Evolutionary conservation across 2,797 vertebrate genomes (phyloP), one percentile per base, ranked within the genome.

Genomic region (Chaetophractus vellerosus): DNA sequence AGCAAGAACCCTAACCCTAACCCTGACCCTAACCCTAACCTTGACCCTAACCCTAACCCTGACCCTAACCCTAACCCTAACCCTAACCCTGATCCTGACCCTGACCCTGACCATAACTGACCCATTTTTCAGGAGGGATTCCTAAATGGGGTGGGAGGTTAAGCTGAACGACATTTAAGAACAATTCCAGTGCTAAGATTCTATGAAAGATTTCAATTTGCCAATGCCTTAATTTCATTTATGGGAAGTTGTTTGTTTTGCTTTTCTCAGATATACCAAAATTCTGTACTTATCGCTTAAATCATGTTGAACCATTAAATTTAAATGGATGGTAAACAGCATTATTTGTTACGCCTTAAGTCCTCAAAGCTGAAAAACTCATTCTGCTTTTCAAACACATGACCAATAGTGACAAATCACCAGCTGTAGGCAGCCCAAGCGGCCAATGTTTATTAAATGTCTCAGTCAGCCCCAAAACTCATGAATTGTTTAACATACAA

Each of bases 401-500:
- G 96, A 96, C 81, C 96, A 96, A 95, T 87, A 90, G 95, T 98
- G 98, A 98, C 98, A 98, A 98, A 98, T 98, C 96, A 96, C 98
- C 98, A 97, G 97, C 97, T 98, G 97, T 96, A 98, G 96, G 97
- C 98, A 98, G 97, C 93, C 94, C 4, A 55, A 97, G 95, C 23
- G 94, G 97, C 96, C 98, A 97, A 96, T 96, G 98, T 98, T 98
- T 98, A 98, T 98, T 98, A 98, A 98, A 98, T 26, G 93, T 98
- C 97, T 98, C 97, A 98, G 94, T 98, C 98, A 98, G 98, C 96
- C 90, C 89, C 94, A 97, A 98, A 98, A 94, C 98, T 98, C 98
- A 98, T 98, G 98, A 98, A 98, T 98, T 98, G 98, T 98, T 98
- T 98, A 98, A 97, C 81, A 92, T 98, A 98, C 97, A 97, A 97